Evolutionary conservation across 2,888 invertebrate genomes (phyloP).

Genomic region (Plusia festucae): DNA sequence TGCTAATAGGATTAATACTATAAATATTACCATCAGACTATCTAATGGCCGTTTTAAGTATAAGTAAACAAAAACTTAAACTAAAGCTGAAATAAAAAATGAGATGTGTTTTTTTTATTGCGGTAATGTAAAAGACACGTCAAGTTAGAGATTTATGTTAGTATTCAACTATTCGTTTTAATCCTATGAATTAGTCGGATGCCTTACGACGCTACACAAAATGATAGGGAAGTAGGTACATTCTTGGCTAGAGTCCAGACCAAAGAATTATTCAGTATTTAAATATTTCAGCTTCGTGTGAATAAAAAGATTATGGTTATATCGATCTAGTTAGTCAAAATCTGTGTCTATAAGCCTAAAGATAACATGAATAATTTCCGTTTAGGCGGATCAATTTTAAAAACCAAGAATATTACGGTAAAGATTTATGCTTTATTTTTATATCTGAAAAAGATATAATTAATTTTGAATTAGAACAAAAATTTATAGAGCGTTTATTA

Average conservation of each 20-base stretch:
- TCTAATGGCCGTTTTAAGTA: no score
- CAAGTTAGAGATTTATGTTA: not conserved
- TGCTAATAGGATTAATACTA: no score
- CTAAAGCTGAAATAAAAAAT: not conserved
- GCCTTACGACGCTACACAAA: slow-evolving; percentile 19
- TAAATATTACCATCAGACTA: no score
- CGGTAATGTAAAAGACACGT: not conserved
- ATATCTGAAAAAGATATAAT: not conserved
- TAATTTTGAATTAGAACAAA: no score
- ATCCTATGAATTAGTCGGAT: slow-evolving; percentile 12
- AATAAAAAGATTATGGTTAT: not conserved
- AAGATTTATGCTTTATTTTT: not conserved
- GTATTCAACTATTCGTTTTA: slow-evolving; percentile 2
- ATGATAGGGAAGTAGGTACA: slow-evolving; percentile 12
- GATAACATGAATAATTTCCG: not conserved
- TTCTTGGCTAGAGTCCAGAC: slow-evolving; percentile 28
- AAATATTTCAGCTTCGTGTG: slow-evolving; percentile 2
- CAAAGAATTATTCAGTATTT: slow-evolving; percentile 13
- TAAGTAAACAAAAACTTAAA: no score
- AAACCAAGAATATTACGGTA: not conserved
- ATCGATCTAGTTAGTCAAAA: not conserved
- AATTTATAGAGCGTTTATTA: no score
- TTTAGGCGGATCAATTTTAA: not conserved
- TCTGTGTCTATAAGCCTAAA: not conserved
- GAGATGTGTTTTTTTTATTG: slow-evolving; percentile 1